Evolutionary conservation across 2,113 vertebrate species (phyloP).

Genomic region (Clarias macrocephalus): DNA sequence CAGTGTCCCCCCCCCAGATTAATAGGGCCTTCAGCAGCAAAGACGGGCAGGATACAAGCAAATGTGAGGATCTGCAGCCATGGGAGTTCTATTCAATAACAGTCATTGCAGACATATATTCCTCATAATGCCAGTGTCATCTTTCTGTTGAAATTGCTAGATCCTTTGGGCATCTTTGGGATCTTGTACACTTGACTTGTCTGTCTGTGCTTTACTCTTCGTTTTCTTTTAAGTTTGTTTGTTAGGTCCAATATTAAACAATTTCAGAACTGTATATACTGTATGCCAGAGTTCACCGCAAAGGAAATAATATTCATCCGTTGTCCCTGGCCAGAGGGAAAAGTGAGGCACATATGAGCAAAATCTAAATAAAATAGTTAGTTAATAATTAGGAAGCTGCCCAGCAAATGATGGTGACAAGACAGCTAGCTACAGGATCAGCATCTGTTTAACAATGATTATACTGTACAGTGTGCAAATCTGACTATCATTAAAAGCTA

Average conservation of each 20-base stretch:
- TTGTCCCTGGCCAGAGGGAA: neutral
- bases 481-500: neutral
- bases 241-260: neutral
- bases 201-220: conserved; percentile 21
- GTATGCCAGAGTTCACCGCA: neutral
- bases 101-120: conserved; percentile 46
- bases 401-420: neutral
- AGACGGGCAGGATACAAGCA: conserved; percentile 33
- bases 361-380: neutral
- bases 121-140: conserved; percentile 33
- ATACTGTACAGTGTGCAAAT: neutral
- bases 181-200: conserved; percentile 35
- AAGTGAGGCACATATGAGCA: neutral
- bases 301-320: neutral
- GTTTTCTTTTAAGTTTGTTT: neutral
- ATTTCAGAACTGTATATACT: neutral
- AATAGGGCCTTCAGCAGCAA: conserved; percentile 50
- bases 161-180: conserved; percentile 40
- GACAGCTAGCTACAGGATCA: neutral
- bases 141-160: conserved; percentile 46
- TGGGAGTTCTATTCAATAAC: conserved; percentile 57
- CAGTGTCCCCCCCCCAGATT: conserved; percentile 50
- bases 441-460: neutral
- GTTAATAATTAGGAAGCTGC: neutral
- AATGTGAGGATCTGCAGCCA: conserved; percentile 42